Conservation (phyloP, 2,113 vertebrate species). For the human (Homo sapiens) region DNA sequence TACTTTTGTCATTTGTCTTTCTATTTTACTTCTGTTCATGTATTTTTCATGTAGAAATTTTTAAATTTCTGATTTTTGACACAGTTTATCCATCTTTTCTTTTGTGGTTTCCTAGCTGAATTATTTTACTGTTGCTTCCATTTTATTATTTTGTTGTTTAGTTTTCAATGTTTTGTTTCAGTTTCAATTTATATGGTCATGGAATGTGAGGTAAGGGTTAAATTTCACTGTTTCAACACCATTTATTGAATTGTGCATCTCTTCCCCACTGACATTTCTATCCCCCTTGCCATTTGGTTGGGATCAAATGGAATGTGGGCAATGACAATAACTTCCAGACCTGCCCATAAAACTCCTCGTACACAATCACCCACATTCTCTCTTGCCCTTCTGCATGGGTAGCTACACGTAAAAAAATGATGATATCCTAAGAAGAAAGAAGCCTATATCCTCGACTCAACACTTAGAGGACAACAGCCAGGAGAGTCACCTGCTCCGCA, state of each 20-base stretch:
- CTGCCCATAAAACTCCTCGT: background rate
- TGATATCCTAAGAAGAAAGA: background rate
- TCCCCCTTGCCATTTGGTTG: background rate
- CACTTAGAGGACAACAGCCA: background rate
- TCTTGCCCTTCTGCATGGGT: background rate
- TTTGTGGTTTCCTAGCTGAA: background rate
- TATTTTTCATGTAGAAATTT: background rate
- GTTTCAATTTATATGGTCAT: background rate
- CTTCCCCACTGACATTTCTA: background rate
- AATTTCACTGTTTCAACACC: background rate
- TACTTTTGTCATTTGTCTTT: conserved; percentile 8
- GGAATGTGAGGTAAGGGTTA: background rate
- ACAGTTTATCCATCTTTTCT: background rate
- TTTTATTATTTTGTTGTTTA: background rate
- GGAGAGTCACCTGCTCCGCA: background rate
- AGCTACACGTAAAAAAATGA: background rate
- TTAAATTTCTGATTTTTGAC: conserved; percentile 22
- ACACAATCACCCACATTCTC: background rate
- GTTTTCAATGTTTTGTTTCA: background rate
- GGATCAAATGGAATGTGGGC: background rate
- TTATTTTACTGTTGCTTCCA: background rate
- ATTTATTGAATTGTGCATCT: background rate
- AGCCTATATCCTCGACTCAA: background rate
- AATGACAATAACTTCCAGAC: background rate
- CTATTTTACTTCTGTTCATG: background rate